Evolutionary conservation across 2,113 vertebrate genomes (phyloP), one percentile per base, ranked within the genome.

Genomic region (Marmota monax): DNA sequence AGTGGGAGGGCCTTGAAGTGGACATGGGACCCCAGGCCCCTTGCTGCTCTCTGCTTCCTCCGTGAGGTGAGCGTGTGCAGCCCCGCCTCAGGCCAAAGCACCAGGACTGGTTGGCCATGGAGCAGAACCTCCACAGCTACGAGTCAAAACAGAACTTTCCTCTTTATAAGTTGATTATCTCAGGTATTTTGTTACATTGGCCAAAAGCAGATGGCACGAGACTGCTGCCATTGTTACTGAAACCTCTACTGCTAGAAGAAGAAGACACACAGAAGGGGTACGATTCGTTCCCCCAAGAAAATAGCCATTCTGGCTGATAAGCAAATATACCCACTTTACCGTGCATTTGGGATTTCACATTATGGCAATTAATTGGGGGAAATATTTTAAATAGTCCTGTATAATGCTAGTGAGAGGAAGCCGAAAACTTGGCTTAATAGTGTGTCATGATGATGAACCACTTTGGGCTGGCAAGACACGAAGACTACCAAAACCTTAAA

Each of bases 361-460:
- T 27, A 6, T 8, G 25, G 34, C 45, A 79, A 23, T 67, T 69
- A 48, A 48, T n/a, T 32, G 7, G 14, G 7, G 7, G 1, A 76
- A 22, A 27, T 18, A 34, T 27, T 80, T 76, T 56, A 63, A 89
- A 34, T 5, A 18, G 22, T 39, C 20, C 16, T 32, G 7, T 0
- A 5, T 11, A 13, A n/a, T 22, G 34, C 69, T 70, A 76, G 69
- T 22, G 56, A 90, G 23, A 84, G 0, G 0, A 4, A 22, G 20
- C 22, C 25, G 34, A 73, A 37, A 73, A 17, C 27, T 70, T 27
- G 4, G 12, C 25, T 58, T 4, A 7, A 0, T 0, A 16, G 39
- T 4, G 6, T 22, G 0, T 45, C 2, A 0, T 74, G 37, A 29
- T 2, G 8, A 65, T 0, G 29, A n/a, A 16, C 39, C 2, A 6